A percentile compares a stretch with the other conserved stretches of the same genome.
Conservation (phyloP, 1,140 invertebrate species). For the Zaprionus taronus region DNA sequence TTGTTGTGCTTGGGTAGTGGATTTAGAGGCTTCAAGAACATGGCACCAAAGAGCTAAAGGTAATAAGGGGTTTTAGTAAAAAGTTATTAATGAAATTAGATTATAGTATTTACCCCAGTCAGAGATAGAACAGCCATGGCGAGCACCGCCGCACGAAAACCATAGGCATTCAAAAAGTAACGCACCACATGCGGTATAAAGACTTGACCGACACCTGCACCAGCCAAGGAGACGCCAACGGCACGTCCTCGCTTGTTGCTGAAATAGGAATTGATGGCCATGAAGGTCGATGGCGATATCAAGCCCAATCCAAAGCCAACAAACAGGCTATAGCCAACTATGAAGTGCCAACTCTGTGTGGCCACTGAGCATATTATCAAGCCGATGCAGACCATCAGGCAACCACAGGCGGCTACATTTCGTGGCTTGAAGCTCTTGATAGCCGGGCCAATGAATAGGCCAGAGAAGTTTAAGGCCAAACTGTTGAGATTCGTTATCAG, state of each 20-base stretch:
- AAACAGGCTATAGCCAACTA: conserved; percentile 88
- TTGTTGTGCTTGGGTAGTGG: conserved; percentile 65
- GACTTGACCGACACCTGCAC: conserved; percentile 90
- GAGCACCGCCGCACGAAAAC: conserved; percentile 86
- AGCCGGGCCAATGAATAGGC: conserved; percentile 87
- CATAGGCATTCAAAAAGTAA: conserved; percentile 86
- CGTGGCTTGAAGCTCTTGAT: conserved; percentile 88
- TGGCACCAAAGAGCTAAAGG: conserved; percentile 77
- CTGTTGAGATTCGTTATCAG: conserved; percentile 89
- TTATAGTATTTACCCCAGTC: conserved; percentile 85
- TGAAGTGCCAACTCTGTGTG: conserved; percentile 87
- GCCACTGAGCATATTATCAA: conserved; percentile 88
- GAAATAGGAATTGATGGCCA: conserved; percentile 91
- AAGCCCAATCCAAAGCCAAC: conserved; percentile 87
- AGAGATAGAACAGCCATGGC: conserved; percentile 87
- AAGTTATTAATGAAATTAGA: background rate
- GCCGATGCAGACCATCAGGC: conserved; percentile 86
- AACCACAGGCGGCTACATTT: conserved; percentile 87
- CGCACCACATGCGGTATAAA: conserved; percentile 89
- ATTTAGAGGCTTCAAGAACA: conserved; percentile 68
- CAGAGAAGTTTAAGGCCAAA: conserved; percentile 89
- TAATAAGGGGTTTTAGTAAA: background rate
- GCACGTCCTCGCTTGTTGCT: conserved; percentile 88
- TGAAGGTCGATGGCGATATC: conserved; percentile 88
- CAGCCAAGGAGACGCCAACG: conserved; percentile 88